Conservation (phyloP, 2,113 vertebrate genomes). For the Toxostoma redivivum region DNA sequence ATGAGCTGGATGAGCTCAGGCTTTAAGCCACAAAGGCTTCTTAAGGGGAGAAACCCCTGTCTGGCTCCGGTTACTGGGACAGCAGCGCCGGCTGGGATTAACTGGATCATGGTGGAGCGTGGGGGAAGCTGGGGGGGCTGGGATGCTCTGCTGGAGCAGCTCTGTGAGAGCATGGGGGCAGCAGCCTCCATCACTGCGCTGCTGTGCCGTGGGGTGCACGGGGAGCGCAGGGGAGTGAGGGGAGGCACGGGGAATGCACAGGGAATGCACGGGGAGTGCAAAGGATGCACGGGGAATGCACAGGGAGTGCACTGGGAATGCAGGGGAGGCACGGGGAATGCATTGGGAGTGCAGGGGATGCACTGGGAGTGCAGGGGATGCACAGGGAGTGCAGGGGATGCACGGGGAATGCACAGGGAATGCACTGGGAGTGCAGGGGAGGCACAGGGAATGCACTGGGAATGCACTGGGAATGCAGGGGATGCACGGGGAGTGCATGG, state of each 20-base stretch:
- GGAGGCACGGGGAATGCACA: neutral
- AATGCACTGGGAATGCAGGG: neutral
- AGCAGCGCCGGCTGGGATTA: neutral
- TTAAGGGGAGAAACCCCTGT: neutral
- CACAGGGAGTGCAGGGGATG: neutral
- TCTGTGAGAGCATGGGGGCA: rapidly evolving
- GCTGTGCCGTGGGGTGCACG: rapidly evolving
- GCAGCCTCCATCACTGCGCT: rapidly evolving
- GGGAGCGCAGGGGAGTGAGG: too few relatives aligned
- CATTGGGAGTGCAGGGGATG: neutral
- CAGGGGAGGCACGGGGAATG: neutral
- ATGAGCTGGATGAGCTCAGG: neutral
- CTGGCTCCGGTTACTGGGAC: neutral
- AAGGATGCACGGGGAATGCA: too few relatives aligned
- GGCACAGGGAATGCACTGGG: neutral
- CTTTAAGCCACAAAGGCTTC: neutral
- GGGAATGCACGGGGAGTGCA: too few relatives aligned
- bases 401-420: too few relatives aligned
- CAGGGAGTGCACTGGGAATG: neutral
- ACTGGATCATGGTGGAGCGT: rapidly evolving
- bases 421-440: neutral
- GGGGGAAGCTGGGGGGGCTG: rapidly evolving
- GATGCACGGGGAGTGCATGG: too few relatives aligned
- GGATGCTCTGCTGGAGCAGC: neutral
- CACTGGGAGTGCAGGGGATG: neutral